phyloP scores from a whole-genome alignment of 37 sponge, comb jelly and placozoan species.

The Axinella damicornis region DNA sequence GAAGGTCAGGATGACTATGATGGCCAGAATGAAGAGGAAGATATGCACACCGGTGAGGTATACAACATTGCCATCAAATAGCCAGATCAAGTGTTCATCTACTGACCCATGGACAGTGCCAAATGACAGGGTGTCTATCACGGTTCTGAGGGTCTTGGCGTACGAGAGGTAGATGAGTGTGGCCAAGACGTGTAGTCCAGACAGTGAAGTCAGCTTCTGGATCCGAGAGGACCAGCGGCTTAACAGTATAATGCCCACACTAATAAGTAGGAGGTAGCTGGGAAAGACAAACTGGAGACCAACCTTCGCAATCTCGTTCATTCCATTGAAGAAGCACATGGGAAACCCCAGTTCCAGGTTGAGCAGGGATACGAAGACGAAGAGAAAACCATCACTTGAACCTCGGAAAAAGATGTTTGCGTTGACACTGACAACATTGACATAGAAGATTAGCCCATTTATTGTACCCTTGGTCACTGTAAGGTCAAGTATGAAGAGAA shows the following conservation, averaged over 20 bases:
- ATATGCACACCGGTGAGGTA: conserved; percentile 9
- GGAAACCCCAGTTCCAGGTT: conserved; percentile 69
- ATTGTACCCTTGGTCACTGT: conserved; percentile 56
- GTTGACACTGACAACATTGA: conserved; percentile 47
- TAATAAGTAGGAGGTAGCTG: conserved; percentile 52
- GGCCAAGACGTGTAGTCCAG: conserved; percentile 39
- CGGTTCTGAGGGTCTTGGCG: conserved; percentile 39
- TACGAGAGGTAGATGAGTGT: conserved; percentile 62
- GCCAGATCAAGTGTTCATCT: conserved; percentile 16
- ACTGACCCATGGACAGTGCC: background rate
- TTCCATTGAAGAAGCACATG: conserved; percentile 75
- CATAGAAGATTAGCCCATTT: conserved; percentile 64
- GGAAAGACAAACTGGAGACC: conserved; percentile 69
- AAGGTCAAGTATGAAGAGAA: conserved; percentile 58
- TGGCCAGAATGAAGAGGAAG: conserved; percentile 9
- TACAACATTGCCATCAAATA: conserved; percentile 33
- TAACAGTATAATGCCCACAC: conserved; percentile 20
- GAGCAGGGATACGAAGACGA: conserved; percentile 40
- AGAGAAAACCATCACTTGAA: conserved; percentile 17
- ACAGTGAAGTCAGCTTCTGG: background rate
- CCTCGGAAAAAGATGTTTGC: conserved; percentile 27
- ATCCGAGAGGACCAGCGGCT: conserved; percentile 16
- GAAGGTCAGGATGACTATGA: conserved; percentile 7
- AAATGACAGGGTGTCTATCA: conserved; percentile 37
- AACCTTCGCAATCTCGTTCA: conserved; percentile 55